Conservation (phyloP, 2,113 vertebrate species). For the Gymnocephalus cernua region DNA sequence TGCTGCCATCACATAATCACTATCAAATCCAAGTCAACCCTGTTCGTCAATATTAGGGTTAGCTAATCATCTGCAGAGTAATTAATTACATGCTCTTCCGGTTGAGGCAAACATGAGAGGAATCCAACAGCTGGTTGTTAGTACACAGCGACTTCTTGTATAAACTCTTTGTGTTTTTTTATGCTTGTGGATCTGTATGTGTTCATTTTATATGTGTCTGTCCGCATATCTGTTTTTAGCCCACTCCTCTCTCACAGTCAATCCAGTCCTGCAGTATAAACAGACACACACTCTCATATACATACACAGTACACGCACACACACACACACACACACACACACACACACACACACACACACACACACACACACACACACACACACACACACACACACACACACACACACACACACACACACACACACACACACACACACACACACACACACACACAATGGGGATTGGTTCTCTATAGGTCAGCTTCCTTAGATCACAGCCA, state of each 20-base stretch:
- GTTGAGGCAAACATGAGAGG: slow-evolving; percentile 34
- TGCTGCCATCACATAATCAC: slow-evolving; percentile 48
- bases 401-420: too few species aligned
- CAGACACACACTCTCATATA: slow-evolving; percentile 11
- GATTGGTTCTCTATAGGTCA: slow-evolving; percentile 58
- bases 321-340: neutral
- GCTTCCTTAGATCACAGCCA: slow-evolving; percentile 50
- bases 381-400: slow-evolving; percentile 15
- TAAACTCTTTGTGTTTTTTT: neutral
- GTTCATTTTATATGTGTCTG: slow-evolving; percentile 6
- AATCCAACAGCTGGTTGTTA: slow-evolving; percentile 22
- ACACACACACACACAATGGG: slow-evolving; percentile 7
- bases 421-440: slow-evolving; percentile 24
- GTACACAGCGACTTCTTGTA: neutral
- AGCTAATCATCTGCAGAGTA: slow-evolving; percentile 56
- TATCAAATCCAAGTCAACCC: slow-evolving; percentile 47
- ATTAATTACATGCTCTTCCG: slow-evolving; percentile 56
- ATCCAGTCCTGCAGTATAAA: slow-evolving; percentile 23
- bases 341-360: slow-evolving; percentile 10
- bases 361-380: slow-evolving; percentile 20
- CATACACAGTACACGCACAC: slow-evolving; percentile 18
- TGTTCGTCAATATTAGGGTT: slow-evolving; percentile 52
- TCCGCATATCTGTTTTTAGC: slow-evolving; percentile 5
- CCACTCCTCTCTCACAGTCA: slow-evolving; percentile 28
- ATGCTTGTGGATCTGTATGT: neutral